These are phyloP conservation scores for Sebastes reedi DNA, from an alignment of 2,797 vertebrate genomes.

Conservation along the genomic window DNA sequence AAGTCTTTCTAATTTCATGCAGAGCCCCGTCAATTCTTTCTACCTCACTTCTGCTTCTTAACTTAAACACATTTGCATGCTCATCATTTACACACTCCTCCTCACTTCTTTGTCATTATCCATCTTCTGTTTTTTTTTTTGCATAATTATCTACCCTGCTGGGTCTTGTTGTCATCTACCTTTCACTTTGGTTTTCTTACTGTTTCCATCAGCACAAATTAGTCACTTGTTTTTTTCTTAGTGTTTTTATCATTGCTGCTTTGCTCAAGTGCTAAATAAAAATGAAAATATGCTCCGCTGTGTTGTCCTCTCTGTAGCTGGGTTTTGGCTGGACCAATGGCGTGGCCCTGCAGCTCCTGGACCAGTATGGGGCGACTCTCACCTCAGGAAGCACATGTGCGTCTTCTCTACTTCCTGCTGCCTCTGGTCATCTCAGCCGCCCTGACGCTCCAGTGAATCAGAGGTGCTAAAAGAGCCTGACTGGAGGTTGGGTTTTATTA, in stretches of 20 bases:
- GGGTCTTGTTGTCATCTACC: not conserved
- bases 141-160: not conserved
- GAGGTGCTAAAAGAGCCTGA: conserved; percentile 25
- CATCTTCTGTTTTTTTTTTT: not conserved
- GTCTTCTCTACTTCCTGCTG: conserved; percentile 46
- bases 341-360: conserved; percentile 83
- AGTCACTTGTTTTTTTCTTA: not conserved
- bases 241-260: not conserved
- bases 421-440: conserved; percentile 48
- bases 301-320: conserved; percentile 70
- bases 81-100: not conserved
- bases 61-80: conserved; percentile 22
- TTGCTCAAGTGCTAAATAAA: not conserved
- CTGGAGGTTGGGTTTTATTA: conserved; percentile 27
- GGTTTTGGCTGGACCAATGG: conserved; percentile 89
- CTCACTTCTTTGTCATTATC: not conserved
- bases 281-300: not conserved
- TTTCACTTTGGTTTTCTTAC: not conserved
- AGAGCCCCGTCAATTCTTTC: conserved; percentile 1
- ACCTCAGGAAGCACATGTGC: conserved; percentile 55
- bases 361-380: conserved; percentile 78
- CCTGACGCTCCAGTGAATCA: conserved; percentile 51
- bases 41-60: conserved; percentile 2
- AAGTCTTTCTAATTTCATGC: conserved; percentile 31
- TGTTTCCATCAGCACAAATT: not conserved